Base-by-base conservation (phyloP, 2,888 invertebrate species). In the Xanthorhoe spadicearia region DNA sequence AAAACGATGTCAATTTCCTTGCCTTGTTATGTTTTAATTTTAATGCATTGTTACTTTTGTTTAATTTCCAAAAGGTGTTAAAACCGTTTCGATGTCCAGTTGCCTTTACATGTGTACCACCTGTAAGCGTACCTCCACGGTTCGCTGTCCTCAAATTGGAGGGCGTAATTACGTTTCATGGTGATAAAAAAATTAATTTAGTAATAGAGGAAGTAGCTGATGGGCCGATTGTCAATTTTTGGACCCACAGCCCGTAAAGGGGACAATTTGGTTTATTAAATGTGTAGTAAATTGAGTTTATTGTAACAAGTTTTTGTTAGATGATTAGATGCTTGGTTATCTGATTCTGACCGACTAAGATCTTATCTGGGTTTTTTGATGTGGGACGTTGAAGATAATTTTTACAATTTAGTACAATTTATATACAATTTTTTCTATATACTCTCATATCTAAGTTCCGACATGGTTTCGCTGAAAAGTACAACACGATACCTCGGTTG, bases 121-220 rank as follows among this genome's bases (percentile, higher is more conserved):
- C 79, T 73, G 74, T 71, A 74, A 74, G 75, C 70, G 61, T 71
- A 66, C 69, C 76, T 78, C 83, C 83, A 88, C 87, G 89, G 78
- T 80, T 73, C 68, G 80, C 70, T 73, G 82, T 82, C 71, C 84
- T 83, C 87, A 84, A 88, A 90, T 89, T 89, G 85, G 81, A 77
- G 76, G 69, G 75, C 77, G 77, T 85, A 87, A 89, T 89, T 88
- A 84, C 82, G 77, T 80, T 82, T 79, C 77, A 84, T 79, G 84
- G 83, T 81, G 82, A 78, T 83, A 81, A 86, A 82, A 81, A 82
- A 81, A 81, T 76, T 77, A 78, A 80, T 80, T 80, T 76, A 76
- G 76, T 81, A 79, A 77, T 78, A 82, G 82, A 84, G 85, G 86
- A 87, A 86, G 86, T 84, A 69, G 77, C 71, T 79, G 78, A 76